phyloP scores from a whole-genome alignment of 2,113 vertebrate species.

The Mystacornis crossleyi region DNA sequence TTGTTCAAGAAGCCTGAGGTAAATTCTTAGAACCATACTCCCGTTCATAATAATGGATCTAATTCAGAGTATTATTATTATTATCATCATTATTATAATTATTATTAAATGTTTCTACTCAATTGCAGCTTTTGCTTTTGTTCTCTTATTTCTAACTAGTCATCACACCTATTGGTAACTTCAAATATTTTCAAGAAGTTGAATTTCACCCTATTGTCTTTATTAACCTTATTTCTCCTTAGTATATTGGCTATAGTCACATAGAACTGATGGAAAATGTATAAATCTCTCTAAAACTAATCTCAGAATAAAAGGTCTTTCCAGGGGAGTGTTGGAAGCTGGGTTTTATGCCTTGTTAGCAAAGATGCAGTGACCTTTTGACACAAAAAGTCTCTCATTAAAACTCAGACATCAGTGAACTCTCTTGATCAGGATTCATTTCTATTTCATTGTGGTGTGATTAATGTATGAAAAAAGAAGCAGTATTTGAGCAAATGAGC shows the following conservation, averaged over 20 bases:
- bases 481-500: not conserved
- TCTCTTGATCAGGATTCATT: conserved; percentile 37
- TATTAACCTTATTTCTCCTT: not conserved
- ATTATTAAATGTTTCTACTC: not conserved
- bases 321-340: not conserved
- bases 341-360: not conserved
- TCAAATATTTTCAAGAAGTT: not conserved
- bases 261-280: not conserved
- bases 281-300: not conserved
- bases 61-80: not conserved
- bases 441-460: conserved; percentile 4
- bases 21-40: not conserved
- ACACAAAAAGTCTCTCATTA: conserved; percentile 31
- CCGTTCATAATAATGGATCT: not conserved
- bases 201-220: not conserved
- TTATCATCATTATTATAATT: not conserved
- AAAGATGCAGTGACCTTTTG: not conserved
- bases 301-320: not conserved
- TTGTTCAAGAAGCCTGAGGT: not conserved
- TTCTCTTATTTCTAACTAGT: not conserved
- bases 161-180: not conserved
- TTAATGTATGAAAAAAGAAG: conserved; percentile 28
- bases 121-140: not conserved
- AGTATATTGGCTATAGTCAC: not conserved
- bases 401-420: not conserved